Evolutionary conservation across 2,888 invertebrate species (phyloP).

Genomic region (Bibio marci): DNA sequence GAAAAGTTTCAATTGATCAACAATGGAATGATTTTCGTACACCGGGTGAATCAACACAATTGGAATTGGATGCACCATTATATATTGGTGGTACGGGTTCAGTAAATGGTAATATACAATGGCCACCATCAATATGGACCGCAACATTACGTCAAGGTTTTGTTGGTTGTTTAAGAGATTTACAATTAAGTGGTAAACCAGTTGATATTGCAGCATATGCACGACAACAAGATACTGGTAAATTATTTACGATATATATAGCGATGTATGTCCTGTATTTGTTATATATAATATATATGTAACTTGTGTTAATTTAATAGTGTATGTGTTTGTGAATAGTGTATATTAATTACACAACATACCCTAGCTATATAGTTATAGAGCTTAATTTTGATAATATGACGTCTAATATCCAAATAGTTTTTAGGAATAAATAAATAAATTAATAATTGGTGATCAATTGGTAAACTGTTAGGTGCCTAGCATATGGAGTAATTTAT

Average conservation of each 20-base stretch:
- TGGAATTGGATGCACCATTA: constrained; percentile 75
- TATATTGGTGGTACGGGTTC: constrained; percentile 80
- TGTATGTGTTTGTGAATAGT: no score
- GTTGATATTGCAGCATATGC: constrained; percentile 81
- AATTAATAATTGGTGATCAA: no score
- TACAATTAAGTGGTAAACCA: constrained; percentile 72
- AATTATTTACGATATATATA: constrained; percentile 13
- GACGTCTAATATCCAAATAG: no score
- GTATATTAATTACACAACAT: background rate
- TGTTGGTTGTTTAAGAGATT: constrained; percentile 83
- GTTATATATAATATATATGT: background rate
- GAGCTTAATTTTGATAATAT: no score
- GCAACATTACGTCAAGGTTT: constrained; percentile 78
- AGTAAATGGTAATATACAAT: constrained; percentile 54
- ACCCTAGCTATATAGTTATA: background rate
- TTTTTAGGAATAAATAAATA: no score
- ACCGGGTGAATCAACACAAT: constrained; percentile 73
- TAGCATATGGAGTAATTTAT: no score
- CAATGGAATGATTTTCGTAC: constrained; percentile 77
- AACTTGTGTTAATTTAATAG: no score
- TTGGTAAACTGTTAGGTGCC: no score
- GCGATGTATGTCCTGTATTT: background rate
- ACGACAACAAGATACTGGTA: constrained; percentile 76
- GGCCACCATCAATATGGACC: constrained; percentile 81
- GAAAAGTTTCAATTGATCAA: constrained; percentile 77